Evolutionary conservation across 2,113 vertebrate genomes (phyloP).

Genomic region (Cavia aperea): DNA sequence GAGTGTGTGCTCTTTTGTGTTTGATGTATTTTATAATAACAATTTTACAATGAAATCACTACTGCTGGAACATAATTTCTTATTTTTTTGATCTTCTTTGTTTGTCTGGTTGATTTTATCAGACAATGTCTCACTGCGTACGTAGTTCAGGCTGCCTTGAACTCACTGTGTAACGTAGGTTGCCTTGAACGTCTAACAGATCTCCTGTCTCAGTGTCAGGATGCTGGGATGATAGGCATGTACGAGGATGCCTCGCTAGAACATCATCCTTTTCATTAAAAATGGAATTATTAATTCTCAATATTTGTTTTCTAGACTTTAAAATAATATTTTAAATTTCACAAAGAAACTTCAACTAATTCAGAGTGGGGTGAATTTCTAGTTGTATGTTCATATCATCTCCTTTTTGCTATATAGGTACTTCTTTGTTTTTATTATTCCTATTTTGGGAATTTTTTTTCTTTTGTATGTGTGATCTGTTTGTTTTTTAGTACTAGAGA

Average conservation of each 20-base stretch:
- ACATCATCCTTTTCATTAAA: neutral
- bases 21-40: neutral
- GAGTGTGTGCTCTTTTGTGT: neutral
- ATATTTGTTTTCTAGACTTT: neutral
- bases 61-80: neutral
- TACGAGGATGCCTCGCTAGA: neutral
- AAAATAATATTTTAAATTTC: neutral
- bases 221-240: neutral
- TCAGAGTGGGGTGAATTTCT: no score
- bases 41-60: neutral
- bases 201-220: neutral
- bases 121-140: neutral
- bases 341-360: neutral
- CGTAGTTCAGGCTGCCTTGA: neutral
- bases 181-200: neutral
- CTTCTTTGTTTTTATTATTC: no score
- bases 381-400: no score
- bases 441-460: no score
- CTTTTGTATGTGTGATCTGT: no score
- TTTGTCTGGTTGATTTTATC: neutral
- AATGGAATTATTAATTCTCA: neutral
- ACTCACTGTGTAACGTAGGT: neutral
- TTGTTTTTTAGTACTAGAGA: no score
- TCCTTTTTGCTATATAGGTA: no score
- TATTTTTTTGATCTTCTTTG: neutral